Conservation (phyloP, 2,888 invertebrate genomes). For the Trissolcus japonicus region DNA sequence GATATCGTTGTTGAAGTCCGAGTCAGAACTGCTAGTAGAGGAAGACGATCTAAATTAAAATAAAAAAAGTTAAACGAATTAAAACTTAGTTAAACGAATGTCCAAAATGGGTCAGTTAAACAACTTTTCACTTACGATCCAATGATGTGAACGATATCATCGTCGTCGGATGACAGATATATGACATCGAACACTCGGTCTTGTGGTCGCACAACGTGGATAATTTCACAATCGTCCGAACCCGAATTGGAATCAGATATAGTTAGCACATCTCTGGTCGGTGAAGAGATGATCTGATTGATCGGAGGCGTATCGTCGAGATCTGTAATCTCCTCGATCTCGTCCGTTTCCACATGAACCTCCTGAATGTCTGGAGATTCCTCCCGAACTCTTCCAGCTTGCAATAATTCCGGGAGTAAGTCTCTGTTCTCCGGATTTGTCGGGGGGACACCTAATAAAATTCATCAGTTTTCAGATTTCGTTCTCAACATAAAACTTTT, state of each 20-base stretch:
- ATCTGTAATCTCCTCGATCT: slow-evolving; percentile 3
- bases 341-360: background rate
- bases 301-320: background rate
- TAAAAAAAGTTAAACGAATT: background rate
- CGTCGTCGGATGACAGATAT: slow-evolving; percentile 23
- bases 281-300: background rate
- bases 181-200: slow-evolving; percentile 32
- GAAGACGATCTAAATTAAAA: slow-evolving; percentile 8
- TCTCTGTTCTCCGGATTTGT: background rate
- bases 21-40: background rate
- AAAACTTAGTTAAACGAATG: background rate
- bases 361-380: background rate
- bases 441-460: background rate
- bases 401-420: background rate
- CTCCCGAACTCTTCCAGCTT: background rate
- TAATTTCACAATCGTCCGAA: slow-evolving; percentile 39
- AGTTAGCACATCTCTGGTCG: slow-evolving; percentile 11
- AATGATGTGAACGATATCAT: slow-evolving; percentile 22
- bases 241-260: slow-evolving; percentile 21
- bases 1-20: background rate
- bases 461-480: too few species aligned
- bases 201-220: slow-evolving; percentile 16
- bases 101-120: too few species aligned
- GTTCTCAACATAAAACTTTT: too few species aligned
- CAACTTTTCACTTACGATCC: slow-evolving; percentile 20